A percentile compares a stretch with the other conserved stretches of the same genome.
phyloP scores from a whole-genome alignment of 2,888 invertebrate genomes.

The Taphrorychus bicolor region DNA sequence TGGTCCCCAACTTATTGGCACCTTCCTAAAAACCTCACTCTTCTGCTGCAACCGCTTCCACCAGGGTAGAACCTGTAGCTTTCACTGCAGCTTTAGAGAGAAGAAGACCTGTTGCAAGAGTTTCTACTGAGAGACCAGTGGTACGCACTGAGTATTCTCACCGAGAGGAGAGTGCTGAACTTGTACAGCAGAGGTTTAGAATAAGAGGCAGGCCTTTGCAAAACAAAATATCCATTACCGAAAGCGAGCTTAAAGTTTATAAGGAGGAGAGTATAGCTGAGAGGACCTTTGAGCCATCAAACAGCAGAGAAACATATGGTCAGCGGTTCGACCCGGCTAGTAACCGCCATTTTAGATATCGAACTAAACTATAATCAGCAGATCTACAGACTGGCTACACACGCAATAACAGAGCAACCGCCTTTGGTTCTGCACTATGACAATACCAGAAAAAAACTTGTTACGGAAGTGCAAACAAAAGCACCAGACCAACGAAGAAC shows the following conservation, averaged over 20 bases:
- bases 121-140: conserved; percentile 8
- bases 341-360: background rate
- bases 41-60: background rate
- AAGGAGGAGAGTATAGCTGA: conserved; percentile 15
- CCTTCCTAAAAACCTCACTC: conserved; percentile 47
- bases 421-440: conserved; percentile 3
- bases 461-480: conserved; percentile 30
- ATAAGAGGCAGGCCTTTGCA: conserved; percentile 52
- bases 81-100: background rate
- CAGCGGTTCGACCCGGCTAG: background rate
- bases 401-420: background rate
- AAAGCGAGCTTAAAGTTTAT: conserved; percentile 41
- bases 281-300: conserved; percentile 41
- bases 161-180: conserved; percentile 41
- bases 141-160: conserved; percentile 15
- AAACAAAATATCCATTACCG: conserved; percentile 45
- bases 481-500: background rate
- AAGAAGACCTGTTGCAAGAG: background rate
- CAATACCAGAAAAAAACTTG: background rate
- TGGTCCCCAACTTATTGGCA: conserved; percentile 53
- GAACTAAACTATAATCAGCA: conserved; percentile 8
- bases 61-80: background rate
- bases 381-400: background rate
- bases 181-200: conserved; percentile 51
- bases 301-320: conserved; percentile 38